Percentiles rank a stretch among this genome's conserved stretches.
Evolutionary conservation across 2,113 vertebrate genomes (phyloP).

Genomic region (Melanerpes aurifrons): DNA sequence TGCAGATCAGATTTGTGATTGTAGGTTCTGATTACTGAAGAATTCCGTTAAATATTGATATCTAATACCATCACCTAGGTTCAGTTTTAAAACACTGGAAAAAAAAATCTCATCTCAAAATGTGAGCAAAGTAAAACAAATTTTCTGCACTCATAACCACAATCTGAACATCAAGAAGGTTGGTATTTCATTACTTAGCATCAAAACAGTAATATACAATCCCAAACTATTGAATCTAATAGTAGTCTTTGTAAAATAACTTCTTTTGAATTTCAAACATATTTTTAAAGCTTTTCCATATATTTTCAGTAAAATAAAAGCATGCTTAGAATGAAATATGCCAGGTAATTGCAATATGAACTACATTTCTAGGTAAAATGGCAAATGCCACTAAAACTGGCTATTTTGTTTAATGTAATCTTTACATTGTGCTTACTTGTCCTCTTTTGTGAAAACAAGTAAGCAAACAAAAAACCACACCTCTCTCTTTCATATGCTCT

Average conservation of each 20-base stretch:
- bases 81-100: not conserved
- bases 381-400: accelerated
- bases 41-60: not conserved
- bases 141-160: not conserved
- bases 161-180: not conserved
- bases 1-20: not conserved
- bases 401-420: not conserved
- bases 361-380: not conserved
- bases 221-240: not conserved
- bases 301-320: not conserved
- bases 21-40: not conserved
- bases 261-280: not conserved
- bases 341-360: not conserved
- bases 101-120: not conserved
- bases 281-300: not conserved
- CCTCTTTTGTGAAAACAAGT: not conserved
- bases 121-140: not conserved
- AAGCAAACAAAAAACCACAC: too few relatives aligned
- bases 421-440: not conserved
- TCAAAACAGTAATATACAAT: not conserved
- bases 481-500: too few relatives aligned
- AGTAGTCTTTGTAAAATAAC: not conserved
- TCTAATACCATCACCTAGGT: not conserved
- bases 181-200: not conserved
- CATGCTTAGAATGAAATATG: not conserved